Base-by-base conservation (phyloP, 1,140 invertebrate genomes). In the Musca domestica region DNA sequence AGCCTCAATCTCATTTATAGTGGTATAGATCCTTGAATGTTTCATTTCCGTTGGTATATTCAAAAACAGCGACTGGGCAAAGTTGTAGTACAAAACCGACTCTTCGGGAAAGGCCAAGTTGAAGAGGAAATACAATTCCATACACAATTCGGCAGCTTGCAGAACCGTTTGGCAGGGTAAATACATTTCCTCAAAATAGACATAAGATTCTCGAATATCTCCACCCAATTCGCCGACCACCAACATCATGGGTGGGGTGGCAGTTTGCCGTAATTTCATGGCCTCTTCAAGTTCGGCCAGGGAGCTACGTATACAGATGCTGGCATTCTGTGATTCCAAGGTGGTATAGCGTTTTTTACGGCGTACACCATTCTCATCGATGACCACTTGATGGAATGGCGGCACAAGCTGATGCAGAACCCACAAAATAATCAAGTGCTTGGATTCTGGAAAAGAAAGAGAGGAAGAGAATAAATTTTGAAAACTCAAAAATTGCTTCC, bases 1-100 rank as follows among this genome's bases (percentile, higher is more conserved):
- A 14, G 56, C 56, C n/a, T 61, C 20, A 61, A 61, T 61, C 9
- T 61, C 56, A 34, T 61, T 61, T 19, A 61, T 61, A 5, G 34
- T 19, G 19, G 56, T 34, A 34, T 61, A 61, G 10, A 61, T 19
- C 20, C 34, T 61, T 4, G 56, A 10, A 34, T 61, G n/a, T 20
- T 41, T 61, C 6, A 61, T 2, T 10, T 61, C 56, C 2, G 56
- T 6, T 34, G 17, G 27, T 19, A 61, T 61, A 12, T 61, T 61
- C 9, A 61, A 19, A 61, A 61, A 61, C 2, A 19, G 20, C 17
- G 27, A 41, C 27, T 61, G 56, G 10, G 12, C 5, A 14, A 61
- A 61, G 19, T 34, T 15, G 41, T 61, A 61, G 41, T 19, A 61
- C 19, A 61, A 10, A 2, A 41, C 27, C 2, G 56, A n/a, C 7